Percentiles rank a stretch among this genome's conserved stretches.
Evolutionary conservation across 2,888 invertebrate genomes (phyloP).

Genomic region (Tenthredo livida): DNA sequence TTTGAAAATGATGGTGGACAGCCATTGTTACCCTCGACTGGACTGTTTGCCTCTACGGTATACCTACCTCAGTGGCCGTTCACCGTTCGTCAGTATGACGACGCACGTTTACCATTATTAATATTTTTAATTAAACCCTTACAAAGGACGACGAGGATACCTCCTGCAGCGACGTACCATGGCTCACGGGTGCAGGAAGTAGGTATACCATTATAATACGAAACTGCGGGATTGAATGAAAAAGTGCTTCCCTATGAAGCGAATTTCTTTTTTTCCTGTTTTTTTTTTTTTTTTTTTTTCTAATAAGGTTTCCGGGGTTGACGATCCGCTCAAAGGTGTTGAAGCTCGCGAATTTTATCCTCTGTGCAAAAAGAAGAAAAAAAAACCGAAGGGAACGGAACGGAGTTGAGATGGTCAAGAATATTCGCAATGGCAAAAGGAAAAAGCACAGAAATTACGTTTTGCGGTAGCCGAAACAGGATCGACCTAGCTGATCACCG

Average conservation of each 20-base stretch:
- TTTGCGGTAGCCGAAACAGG: slow-evolving; percentile 53
- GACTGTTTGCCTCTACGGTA: slow-evolving; percentile 54
- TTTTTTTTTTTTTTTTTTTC: background rate
- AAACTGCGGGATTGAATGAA: background rate
- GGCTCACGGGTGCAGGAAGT: background rate
- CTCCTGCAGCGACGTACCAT: slow-evolving; percentile 23
- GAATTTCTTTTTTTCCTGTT: background rate
- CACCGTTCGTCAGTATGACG: slow-evolving; percentile 41
- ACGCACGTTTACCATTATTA: slow-evolving; percentile 67
- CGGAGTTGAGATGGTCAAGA: slow-evolving; percentile 41
- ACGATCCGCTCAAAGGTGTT: background rate
- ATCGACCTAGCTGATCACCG: background rate
- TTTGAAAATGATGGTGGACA: slow-evolving; percentile 59
- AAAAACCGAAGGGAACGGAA: slow-evolving; percentile 56
- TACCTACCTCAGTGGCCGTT: slow-evolving; percentile 51
- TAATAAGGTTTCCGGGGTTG: background rate
- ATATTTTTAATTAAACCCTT: slow-evolving; percentile 74
- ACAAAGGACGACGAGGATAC: slow-evolving; percentile 65
- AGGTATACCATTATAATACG: background rate
- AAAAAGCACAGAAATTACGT: background rate
- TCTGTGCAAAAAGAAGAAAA: background rate
- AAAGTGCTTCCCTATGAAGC: background rate
- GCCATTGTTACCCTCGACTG: slow-evolving; percentile 60
- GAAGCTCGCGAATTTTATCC: background rate
- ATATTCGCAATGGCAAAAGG: background rate